phyloP scores from a whole-genome alignment of 2,113 vertebrate genomes.

The Phalacrocorax pelagicus region DNA sequence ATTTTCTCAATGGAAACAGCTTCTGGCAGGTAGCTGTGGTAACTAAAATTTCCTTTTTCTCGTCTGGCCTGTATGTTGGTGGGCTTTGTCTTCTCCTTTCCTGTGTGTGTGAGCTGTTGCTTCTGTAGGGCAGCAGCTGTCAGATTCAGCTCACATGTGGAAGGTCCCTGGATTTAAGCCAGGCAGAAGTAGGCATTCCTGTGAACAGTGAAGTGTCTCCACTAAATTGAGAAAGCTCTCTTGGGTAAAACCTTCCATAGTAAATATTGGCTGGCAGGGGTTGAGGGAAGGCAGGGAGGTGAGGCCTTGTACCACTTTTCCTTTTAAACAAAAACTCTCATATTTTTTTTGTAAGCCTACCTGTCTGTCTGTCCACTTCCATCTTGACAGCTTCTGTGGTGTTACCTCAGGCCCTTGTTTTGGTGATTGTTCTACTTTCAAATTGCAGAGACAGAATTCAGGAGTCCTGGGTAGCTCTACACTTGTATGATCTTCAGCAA shows the following conservation, averaged over 20 bases:
- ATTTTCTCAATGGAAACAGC: neutral
- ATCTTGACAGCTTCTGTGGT: neutral
- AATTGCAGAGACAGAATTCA: neutral
- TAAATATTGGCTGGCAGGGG: neutral
- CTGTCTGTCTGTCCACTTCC: neutral
- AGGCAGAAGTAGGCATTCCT: neutral
- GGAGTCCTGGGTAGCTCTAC: neutral
- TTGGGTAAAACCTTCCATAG: neutral
- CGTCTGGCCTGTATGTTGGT: neutral
- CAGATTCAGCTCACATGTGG: neutral
- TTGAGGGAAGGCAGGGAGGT: neutral
- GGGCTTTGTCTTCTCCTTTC: neutral
- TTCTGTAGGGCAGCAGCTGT: neutral
- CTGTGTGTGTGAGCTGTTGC: neutral
- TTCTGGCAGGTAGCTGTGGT: neutral
- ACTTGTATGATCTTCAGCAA: neutral
- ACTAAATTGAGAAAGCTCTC: neutral
- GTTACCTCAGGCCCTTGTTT: neutral
- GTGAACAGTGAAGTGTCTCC: neutral
- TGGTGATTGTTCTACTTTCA: too few relatives aligned
- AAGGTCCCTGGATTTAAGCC: neutral
- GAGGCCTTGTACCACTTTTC: neutral
- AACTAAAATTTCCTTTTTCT: neutral
- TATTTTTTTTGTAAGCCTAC: neutral
- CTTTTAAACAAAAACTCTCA: neutral